Percentiles rank a stretch among this genome's conserved stretches.
Conservation (phyloP, 2,797 vertebrate genomes). For the Xerus rutilus region DNA sequence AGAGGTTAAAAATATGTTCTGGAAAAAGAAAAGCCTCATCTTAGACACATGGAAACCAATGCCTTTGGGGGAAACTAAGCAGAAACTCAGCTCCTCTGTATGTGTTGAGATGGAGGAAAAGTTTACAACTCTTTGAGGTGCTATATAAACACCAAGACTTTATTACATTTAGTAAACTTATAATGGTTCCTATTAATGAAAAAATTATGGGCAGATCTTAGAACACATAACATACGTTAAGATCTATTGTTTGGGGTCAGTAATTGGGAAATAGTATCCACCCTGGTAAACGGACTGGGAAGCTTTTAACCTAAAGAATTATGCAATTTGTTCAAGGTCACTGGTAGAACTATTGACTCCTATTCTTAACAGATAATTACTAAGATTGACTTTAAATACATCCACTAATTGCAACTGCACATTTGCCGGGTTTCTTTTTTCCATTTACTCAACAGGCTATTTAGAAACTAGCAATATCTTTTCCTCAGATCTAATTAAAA, state of each 20-base stretch:
- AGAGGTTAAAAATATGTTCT: neutral
- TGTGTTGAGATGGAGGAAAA: neutral
- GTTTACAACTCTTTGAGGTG: neutral
- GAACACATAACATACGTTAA: neutral
- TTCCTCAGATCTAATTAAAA: constrained; percentile 65
- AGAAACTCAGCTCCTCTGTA: neutral
- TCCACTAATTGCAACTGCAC: constrained; percentile 53
- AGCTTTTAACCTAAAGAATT: constrained; percentile 61
- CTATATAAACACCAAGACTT: neutral
- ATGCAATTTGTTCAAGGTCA: constrained; percentile 64
- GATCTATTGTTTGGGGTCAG: neutral
- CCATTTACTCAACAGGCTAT: constrained; percentile 58
- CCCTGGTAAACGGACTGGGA: neutral
- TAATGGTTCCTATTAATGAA: constrained; percentile 14
- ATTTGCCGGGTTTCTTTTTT: constrained; percentile 60
- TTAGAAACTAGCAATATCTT: constrained; percentile 1
- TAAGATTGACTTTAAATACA: constrained; percentile 74
- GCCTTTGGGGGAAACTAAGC: neutral
- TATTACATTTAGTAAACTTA: constrained; percentile 38
- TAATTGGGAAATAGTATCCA: constrained; percentile 30
- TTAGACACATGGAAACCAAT: neutral
- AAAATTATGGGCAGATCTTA: neutral
- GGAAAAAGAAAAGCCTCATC: neutral
- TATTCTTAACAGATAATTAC: constrained; percentile 73
- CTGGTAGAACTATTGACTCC: constrained; percentile 35